Base-by-base conservation (phyloP, 2,888 invertebrate genomes). In the Resseliella maxima region DNA sequence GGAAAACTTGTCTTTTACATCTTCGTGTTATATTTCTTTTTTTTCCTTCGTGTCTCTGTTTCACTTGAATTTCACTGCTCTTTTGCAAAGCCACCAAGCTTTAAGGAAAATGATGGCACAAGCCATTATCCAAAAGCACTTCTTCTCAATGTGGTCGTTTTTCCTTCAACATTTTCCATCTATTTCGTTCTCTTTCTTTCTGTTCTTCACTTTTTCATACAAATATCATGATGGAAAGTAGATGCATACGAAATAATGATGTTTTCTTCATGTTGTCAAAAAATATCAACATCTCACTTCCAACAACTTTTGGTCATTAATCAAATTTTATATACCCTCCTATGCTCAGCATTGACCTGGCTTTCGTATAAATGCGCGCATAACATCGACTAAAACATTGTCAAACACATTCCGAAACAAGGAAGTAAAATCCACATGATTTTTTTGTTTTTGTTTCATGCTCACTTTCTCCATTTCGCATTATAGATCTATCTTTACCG, bases 241-340 rank as follows among this genome's bases (percentile, higher is more conserved):
- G 38, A 83, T 83, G 83, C 83, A 83, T 83, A n/a, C 35, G 35
- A 72, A 72, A 72, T 72, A 35, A 72, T 72, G 36, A 72, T 72
- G 72, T 35, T 35, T 72, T 35, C 35, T 72, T 36, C 72, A n/a
- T 72, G 41, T 38, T 83, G 41, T 5, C 83, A 38, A 10, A 83
- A 36, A 83, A 83, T 83, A 83, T 38, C 83, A 83, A 38, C 83
- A 83, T n/a, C 72, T 10, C 72, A 72, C 31, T 72, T 72, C 72
- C 72, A 3, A 1, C 31, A 2, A 72, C 2, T 15, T 72, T 72
- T 35, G 38, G 38, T 83, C 83, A 83, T 83, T 83, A 83, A 83
- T 83, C 83, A 83, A 27, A 83, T 38, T 83, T 83, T 83, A 83
- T 38, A 38, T n/a, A 83, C 59, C 15, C 24, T n/a, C n/a, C n/a